phyloP scores from a whole-genome alignment of 2,113 vertebrate species.

The Orientallactaga bullata region DNA sequence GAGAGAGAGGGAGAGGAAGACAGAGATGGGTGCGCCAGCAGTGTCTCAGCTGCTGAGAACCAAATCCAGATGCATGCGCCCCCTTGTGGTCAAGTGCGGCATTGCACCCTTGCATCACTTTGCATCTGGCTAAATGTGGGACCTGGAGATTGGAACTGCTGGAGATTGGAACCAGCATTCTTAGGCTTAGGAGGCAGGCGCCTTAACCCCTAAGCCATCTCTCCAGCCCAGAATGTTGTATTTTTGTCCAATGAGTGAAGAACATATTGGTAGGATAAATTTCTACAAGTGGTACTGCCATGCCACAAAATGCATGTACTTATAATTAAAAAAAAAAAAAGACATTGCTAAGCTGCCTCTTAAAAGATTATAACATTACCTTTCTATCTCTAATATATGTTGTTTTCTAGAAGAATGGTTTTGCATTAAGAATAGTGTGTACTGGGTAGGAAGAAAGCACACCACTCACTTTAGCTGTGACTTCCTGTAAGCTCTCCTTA shows the following conservation, averaged over 20 bases:
- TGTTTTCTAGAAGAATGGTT: background rate
- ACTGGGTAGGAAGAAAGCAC: background rate
- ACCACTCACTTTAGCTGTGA: constrained; percentile 52
- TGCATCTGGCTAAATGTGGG: too few relatives aligned
- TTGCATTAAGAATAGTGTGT: background rate
- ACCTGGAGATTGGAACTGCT: too few relatives aligned
- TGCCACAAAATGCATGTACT: background rate
- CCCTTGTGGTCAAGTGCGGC: too few relatives aligned
- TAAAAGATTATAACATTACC: background rate
- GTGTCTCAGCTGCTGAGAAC: too few relatives aligned
- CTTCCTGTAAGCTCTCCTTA: background rate
- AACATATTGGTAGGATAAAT: background rate
- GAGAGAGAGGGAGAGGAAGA: too few relatives aligned
- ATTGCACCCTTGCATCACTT: too few relatives aligned
- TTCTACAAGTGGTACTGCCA: background rate
- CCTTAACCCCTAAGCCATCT: too few relatives aligned
- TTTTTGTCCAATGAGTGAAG: background rate
- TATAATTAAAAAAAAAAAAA: background rate
- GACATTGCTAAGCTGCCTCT: background rate
- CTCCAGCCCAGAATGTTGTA: too few relatives aligned
- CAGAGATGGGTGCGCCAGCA: too few relatives aligned
- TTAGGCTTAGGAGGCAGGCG: too few relatives aligned
- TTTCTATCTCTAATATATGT: background rate
- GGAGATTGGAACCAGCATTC: too few relatives aligned
- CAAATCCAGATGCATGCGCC: too few relatives aligned